A percentile compares a stretch with the other conserved stretches of the same genome.
Evolutionary conservation across 2,113 vertebrate species (phyloP).

Genomic region (Dasyprocta punctata): DNA sequence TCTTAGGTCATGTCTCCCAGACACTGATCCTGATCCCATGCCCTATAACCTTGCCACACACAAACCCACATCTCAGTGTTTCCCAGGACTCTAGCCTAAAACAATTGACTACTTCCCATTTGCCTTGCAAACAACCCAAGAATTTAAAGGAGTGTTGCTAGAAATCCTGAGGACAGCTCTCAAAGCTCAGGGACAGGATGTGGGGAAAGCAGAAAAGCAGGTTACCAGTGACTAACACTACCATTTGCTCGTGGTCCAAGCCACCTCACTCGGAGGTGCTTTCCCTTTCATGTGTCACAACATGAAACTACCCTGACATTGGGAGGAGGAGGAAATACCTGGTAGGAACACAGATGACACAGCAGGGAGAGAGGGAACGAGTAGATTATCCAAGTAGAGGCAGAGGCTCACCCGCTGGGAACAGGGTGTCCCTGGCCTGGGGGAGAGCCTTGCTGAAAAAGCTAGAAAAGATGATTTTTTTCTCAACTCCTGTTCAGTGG

Average conservation of each 20-base stretch:
- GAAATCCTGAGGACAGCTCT: not conserved
- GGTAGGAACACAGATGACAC: not conserved
- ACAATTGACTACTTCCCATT: not conserved
- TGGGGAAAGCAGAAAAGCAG: not conserved
- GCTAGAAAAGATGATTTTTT: not conserved
- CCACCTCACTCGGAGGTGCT: not conserved
- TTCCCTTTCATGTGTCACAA: not conserved
- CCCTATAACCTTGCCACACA: not conserved
- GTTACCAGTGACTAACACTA: not conserved
- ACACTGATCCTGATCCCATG: too few species aligned
- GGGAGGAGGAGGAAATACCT: not conserved
- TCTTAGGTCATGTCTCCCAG: not conserved
- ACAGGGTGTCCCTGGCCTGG: not conserved
- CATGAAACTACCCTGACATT: not conserved
- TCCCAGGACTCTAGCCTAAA: not conserved
- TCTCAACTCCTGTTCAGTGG: too few species aligned
- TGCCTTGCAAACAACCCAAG: not conserved
- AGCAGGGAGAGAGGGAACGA: not conserved
- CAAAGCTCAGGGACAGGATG: not conserved
- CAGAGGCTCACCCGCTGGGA: rapidly evolving
- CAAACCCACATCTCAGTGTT: not conserved
- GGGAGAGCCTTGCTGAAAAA: not conserved
- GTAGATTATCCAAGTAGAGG: not conserved
- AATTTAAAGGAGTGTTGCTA: not conserved
- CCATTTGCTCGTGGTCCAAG: not conserved